Conservation (phyloP, 2,797 vertebrate genomes). For the Astyanax mexicanus region DNA sequence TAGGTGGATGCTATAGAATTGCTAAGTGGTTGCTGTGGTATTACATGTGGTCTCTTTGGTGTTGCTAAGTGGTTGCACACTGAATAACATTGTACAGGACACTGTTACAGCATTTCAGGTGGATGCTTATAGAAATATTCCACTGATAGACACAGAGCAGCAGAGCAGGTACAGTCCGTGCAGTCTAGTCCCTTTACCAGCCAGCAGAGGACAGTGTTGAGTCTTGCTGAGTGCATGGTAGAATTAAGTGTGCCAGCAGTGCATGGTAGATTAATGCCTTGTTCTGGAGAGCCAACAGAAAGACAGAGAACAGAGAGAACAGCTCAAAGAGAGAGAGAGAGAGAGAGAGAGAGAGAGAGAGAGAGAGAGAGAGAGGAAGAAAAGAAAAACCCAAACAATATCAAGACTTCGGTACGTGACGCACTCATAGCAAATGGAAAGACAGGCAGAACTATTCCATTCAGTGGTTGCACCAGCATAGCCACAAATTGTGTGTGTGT, state of each 20-base stretch:
- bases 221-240: conserved; percentile 4
- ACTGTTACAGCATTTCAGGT: too few species aligned
- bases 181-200: conserved; percentile 48
- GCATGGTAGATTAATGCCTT: conserved; percentile 14
- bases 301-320: conserved; percentile 2
- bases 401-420: conserved; percentile 54
- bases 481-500: conserved; percentile 18
- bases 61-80: too few species aligned
- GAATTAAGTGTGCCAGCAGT: conserved; percentile 12
- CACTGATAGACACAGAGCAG: not conserved
- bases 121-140: too few species aligned
- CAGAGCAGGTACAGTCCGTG: too few species aligned
- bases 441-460: conserved; percentile 65
- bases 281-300: conserved; percentile 33
- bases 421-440: conserved; percentile 61
- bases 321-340: too few species aligned
- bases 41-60: too few species aligned
- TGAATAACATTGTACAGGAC: too few species aligned
- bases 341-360: too few species aligned
- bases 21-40: too few species aligned
- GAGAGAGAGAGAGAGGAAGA: conserved; percentile 14
- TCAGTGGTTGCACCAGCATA: conserved; percentile 48
- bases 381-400: conserved; percentile 52
- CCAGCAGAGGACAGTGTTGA: conserved; percentile 69
- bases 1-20: too few species aligned